Conservation (phyloP, 1,140 invertebrate genomes). For the Mercenaria mercenaria region DNA sequence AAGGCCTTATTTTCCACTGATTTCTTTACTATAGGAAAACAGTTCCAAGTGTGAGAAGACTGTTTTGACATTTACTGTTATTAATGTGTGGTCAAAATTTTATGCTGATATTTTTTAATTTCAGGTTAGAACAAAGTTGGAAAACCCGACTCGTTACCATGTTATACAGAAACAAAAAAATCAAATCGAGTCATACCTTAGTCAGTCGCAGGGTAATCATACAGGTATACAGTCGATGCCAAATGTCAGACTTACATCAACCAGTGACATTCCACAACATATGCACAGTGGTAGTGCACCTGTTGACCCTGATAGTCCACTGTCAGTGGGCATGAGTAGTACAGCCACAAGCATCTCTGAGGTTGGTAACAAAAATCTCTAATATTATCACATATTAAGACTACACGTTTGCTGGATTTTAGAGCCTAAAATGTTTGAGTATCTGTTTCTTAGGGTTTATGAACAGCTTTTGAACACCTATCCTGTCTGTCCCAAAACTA, state of each 20-base stretch:
- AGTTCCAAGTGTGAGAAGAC: no score
- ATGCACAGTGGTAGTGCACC: constrained; percentile 76
- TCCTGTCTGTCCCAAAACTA: no score
- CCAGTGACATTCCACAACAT: constrained; percentile 40
- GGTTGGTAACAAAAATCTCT: constrained; percentile 69
- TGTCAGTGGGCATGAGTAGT: constrained; percentile 78
- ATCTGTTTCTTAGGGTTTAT: no score
- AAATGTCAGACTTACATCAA: constrained; percentile 64
- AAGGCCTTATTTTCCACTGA: no score
- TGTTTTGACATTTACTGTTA: no score
- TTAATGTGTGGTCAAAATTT: no score
- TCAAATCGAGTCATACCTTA: constrained; percentile 94
- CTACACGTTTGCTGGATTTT: no score
- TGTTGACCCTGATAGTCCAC: constrained; percentile 81
- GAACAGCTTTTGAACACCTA: no score
- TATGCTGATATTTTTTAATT: no score
- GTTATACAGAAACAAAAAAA: constrained; percentile 95
- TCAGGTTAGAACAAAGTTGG: constrained; percentile 90
- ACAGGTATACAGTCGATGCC: constrained; percentile 84
- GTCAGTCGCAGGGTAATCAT: constrained; percentile 87
- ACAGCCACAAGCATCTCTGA: constrained; percentile 80
- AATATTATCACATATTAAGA: no score
- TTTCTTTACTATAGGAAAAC: no score
- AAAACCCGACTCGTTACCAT: constrained; percentile 96
- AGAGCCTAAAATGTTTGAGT: no score